A percentile compares a stretch with the other conserved stretches of the same genome.
These are phyloP conservation scores for Anthophora plumipes DNA, from an alignment of 2,888 invertebrate species.

Conservation along the genomic window DNA sequence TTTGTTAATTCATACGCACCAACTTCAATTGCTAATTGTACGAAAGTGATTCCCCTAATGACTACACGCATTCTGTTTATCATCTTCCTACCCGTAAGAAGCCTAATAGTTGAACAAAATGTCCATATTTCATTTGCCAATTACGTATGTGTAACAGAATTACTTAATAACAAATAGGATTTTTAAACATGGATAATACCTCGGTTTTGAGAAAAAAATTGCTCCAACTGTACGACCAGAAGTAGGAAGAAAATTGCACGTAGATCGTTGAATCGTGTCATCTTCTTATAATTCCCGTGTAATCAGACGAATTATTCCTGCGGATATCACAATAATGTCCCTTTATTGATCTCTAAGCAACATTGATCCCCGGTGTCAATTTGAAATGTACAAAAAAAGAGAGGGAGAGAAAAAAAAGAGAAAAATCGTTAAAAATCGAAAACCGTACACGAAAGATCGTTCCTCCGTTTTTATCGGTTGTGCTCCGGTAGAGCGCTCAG, in stretches of 20 bases:
- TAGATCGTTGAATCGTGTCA: constrained; percentile 44
- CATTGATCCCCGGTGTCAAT: background rate
- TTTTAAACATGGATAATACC: constrained; percentile 43
- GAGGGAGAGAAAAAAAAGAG: no score
- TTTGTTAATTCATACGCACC: background rate
- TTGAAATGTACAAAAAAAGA: background rate
- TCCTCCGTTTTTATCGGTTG: constrained; percentile 23
- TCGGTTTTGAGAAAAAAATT: constrained; percentile 39
- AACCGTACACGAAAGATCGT: constrained; percentile 19
- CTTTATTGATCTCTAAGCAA: background rate
- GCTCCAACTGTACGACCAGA: constrained; percentile 55
- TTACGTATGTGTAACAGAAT: background rate
- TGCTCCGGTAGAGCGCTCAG: constrained; percentile 66
- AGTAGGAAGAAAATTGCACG: constrained; percentile 46
- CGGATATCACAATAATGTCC: constrained; percentile 17
- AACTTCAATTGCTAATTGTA: constrained; percentile 36
- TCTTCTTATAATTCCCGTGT: constrained; percentile 35
- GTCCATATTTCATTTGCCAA: background rate
- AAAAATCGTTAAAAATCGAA: background rate
- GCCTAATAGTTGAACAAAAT: background rate
- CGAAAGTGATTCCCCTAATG: constrained; percentile 20
- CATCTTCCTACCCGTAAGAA: background rate
- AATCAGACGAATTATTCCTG: background rate
- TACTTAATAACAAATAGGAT: background rate
- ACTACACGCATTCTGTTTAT: background rate